Conservation (phyloP, 2,888 invertebrate species). For the Reticulitermes lucifugus region DNA sequence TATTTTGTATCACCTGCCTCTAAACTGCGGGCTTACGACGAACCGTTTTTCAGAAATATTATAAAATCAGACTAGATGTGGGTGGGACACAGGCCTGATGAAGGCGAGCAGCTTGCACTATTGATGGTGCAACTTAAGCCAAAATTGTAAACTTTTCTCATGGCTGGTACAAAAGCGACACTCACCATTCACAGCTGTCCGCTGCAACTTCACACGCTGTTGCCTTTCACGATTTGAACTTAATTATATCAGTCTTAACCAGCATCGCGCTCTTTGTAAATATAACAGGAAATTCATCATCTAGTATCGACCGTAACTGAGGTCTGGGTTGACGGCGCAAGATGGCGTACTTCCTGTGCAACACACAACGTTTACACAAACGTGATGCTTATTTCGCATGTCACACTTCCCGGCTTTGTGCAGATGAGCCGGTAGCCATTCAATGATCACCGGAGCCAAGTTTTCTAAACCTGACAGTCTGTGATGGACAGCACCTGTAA, state of each 20-base stretch:
- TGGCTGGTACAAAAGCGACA: not conserved
- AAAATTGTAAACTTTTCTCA: too few species aligned
- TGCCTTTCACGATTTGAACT: not conserved
- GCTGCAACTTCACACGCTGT: not conserved
- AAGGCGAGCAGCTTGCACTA: too few species aligned
- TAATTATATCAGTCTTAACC: constrained; percentile 6
- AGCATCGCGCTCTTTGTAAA: not conserved
- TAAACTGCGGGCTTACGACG: too few species aligned
- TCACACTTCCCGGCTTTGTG: constrained; percentile 22
- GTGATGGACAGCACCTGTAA: constrained; percentile 34
- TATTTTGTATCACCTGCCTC: too few species aligned
- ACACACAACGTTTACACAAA: constrained; percentile 1
- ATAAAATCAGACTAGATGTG: too few species aligned
- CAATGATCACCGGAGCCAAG: constrained; percentile 27
- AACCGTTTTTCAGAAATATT: too few species aligned
- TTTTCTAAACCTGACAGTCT: constrained; percentile 24
- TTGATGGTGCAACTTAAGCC: too few species aligned
- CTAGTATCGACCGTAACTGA: not conserved
- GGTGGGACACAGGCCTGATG: too few species aligned
- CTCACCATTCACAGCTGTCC: not conserved
- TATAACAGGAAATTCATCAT: constrained; percentile 29
- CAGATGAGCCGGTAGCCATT: constrained; percentile 15
- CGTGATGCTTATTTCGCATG: constrained; percentile 17
- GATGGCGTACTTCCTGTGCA: constrained; percentile 16
- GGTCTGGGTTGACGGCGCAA: constrained; percentile 11